phyloP scores from a whole-genome alignment of 2,888 invertebrate species.

The Rugalucina vietnamica region DNA sequence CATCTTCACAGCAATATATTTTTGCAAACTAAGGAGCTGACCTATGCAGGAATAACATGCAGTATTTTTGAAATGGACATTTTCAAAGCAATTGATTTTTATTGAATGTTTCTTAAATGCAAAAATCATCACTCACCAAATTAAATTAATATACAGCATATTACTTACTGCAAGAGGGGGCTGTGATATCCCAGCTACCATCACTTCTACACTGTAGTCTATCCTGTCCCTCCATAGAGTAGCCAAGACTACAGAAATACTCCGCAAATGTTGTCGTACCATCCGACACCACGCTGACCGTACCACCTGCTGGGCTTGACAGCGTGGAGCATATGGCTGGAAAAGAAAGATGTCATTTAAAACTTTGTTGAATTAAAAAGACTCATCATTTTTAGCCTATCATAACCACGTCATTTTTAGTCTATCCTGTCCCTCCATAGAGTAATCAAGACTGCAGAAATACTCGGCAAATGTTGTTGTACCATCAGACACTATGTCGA shows the following conservation, averaged over 20 bases:
- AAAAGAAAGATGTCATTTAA: not conserved
- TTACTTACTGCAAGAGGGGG: conserved; percentile 47
- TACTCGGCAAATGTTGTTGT: not conserved
- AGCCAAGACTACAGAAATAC: conserved; percentile 43
- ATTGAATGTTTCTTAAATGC: no score
- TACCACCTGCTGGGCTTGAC: conserved; percentile 21
- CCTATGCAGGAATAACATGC: no score
- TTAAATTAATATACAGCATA: no score
- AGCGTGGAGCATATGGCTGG: conserved; percentile 31
- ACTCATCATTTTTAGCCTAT: no score
- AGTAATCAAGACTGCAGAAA: not conserved
- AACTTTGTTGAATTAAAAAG: no score
- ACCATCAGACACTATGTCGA: not conserved
- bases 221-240: conserved; percentile 44
- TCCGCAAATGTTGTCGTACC: conserved; percentile 40
- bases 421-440: not conserved
- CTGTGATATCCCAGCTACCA: conserved; percentile 51
- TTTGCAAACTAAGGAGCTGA: no score
- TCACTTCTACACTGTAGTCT: conserved; percentile 39
- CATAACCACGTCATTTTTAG: no score
- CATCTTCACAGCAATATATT: no score
- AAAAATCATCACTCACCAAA: no score
- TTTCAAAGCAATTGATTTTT: no score
- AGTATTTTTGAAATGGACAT: no score
- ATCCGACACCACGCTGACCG: conserved; percentile 24